Conservation (phyloP, 2,888 invertebrate genomes). For the Tillus elongatus region DNA sequence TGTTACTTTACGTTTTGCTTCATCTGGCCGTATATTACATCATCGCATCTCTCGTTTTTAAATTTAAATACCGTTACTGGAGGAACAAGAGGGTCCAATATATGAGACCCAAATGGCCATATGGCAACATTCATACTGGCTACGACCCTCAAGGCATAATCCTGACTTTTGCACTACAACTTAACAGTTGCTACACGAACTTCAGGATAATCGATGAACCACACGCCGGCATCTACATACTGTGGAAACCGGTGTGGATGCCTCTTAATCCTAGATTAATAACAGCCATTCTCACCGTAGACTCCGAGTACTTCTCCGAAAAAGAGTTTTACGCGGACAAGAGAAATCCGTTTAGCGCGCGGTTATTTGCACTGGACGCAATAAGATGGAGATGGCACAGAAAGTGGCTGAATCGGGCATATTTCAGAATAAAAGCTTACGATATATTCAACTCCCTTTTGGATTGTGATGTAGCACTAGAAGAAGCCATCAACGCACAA, state of each 20-base stretch:
- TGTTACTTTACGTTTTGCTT: no score
- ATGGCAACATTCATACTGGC: background rate
- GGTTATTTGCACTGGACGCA: background rate
- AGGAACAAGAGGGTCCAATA: background rate
- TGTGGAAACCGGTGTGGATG: background rate
- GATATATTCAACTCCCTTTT: background rate
- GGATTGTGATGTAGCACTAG: background rate
- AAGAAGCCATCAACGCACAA: background rate
- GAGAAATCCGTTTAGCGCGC: background rate
- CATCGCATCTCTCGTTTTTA: no score
- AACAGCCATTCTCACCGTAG: background rate
- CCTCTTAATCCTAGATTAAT: slow-evolving; percentile 1
- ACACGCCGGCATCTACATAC: background rate
- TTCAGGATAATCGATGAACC: background rate
- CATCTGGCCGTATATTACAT: no score
- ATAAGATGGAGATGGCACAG: background rate
- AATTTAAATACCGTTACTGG: background rate
- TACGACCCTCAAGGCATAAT: no score
- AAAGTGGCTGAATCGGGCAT: background rate
- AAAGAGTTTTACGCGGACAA: background rate
- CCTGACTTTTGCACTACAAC: background rate
- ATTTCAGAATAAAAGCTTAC: background rate
- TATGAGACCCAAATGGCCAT: background rate
- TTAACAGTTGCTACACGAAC: background rate
- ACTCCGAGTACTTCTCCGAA: background rate